Evolutionary conservation across 2,888 invertebrate genomes (phyloP).

Genomic region (Troides helena): DNA sequence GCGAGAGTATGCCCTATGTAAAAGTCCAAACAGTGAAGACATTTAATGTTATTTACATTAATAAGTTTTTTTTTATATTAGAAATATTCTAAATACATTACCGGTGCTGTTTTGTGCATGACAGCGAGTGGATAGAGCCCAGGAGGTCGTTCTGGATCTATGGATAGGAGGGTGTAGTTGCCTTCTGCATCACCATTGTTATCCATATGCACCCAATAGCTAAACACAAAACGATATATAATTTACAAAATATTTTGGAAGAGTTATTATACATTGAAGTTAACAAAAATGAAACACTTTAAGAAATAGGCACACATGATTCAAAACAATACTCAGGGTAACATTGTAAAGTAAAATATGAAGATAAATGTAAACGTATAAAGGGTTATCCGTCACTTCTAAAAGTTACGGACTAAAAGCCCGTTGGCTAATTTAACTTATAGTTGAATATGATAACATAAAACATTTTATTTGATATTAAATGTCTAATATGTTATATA

Average conservation of each 20-base stretch:
- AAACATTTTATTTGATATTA: neutral
- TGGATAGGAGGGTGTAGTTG: constrained; percentile 92
- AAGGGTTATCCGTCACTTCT: too few relatives aligned
- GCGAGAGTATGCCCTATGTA: too few relatives aligned
- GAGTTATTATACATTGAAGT: neutral
- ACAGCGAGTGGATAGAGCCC: constrained; percentile 88
- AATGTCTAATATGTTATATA: too few relatives aligned
- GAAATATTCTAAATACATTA: constrained; percentile 65
- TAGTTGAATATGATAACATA: neutral
- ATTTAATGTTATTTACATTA: neutral
- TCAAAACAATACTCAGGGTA: neutral
- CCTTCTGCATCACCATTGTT: constrained; percentile 95
- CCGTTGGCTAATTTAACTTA: neutral
- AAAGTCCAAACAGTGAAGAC: too few relatives aligned
- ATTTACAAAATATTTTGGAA: neutral
- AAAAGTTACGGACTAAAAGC: neutral
- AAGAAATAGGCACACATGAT: neutral
- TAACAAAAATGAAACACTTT: neutral
- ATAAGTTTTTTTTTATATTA: neutral
- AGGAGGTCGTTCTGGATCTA: constrained; percentile 72
- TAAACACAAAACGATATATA: constrained; percentile 47
- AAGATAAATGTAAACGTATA: neutral
- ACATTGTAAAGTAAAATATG: neutral
- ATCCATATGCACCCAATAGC: constrained; percentile 95
- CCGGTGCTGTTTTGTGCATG: constrained; percentile 87